These are phyloP conservation scores for Erpornis zantholeuca DNA, from an alignment of 2,113 vertebrate genomes.

Conservation along the genomic window DNA sequence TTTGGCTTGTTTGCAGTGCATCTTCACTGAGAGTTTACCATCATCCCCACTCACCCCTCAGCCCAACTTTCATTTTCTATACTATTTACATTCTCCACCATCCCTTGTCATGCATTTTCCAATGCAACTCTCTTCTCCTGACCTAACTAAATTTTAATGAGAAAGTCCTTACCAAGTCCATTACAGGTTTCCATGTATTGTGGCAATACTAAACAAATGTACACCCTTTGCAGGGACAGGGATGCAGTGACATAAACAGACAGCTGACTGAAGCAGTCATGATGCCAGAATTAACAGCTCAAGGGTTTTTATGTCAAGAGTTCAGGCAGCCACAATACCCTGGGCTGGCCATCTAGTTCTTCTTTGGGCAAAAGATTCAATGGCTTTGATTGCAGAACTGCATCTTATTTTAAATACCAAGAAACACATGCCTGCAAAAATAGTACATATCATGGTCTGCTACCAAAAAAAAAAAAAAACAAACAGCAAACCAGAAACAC, in stretches of 20 bases:
- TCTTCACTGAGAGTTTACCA: background rate
- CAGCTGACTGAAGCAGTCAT: background rate
- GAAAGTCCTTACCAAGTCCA: background rate
- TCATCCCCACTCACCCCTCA: background rate
- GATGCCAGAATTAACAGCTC: conserved; percentile 24
- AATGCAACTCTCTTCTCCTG: background rate
- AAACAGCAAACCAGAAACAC: background rate
- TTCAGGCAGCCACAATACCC: background rate
- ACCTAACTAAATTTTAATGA: background rate
- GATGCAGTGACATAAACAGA: background rate
- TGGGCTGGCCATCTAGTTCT: background rate
- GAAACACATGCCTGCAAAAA: conserved; percentile 40
- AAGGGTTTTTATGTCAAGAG: background rate
- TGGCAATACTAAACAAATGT: conserved; percentile 10
- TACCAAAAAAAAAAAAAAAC: conserved; percentile 32
- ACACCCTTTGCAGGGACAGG: background rate
- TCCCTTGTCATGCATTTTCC: background rate
- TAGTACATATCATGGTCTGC: conserved; percentile 20
- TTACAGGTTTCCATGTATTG: background rate
- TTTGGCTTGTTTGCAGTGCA: background rate
- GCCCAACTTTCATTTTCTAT: conserved; percentile 8
- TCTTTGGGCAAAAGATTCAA: background rate
- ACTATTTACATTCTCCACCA: background rate
- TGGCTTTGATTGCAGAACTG: background rate
- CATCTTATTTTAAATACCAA: background rate